Conservation (phyloP, 2,113 vertebrate species). For the human (Homo sapiens) region DNA sequence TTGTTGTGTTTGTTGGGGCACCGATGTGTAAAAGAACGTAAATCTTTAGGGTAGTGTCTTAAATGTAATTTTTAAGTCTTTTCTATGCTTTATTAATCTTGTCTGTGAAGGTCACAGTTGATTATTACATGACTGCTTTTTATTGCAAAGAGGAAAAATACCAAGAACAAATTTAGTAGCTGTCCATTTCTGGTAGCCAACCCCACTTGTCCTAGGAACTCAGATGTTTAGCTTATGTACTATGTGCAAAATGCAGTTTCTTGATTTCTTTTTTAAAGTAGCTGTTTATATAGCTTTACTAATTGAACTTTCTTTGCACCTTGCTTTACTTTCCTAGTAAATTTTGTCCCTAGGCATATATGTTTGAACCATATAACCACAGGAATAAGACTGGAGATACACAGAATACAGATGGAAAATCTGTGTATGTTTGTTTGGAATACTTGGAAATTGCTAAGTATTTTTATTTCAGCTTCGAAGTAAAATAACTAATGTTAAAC, state of each 20-base stretch:
- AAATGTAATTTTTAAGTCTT: not conserved
- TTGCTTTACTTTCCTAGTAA: slow-evolving; percentile 4
- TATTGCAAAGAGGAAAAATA: slow-evolving; percentile 57
- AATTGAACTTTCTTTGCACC: slow-evolving; percentile 15
- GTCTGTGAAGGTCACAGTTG: slow-evolving; percentile 51
- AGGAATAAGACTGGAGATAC: not conserved
- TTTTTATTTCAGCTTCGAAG: slow-evolving; percentile 36
- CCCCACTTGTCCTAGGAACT: not conserved
- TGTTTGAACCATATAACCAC: not conserved
- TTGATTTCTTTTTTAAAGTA: not conserved
- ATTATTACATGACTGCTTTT: slow-evolving; percentile 52
- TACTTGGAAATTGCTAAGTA: slow-evolving; percentile 13
- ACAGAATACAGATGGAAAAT: not conserved
- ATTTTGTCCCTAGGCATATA: not conserved
- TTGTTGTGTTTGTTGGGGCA: slow-evolving; percentile 12
- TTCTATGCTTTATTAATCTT: slow-evolving; percentile 35
- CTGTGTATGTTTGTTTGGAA: not conserved
- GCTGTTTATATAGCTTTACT: not conserved
- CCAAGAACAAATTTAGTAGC: slow-evolving; percentile 25
- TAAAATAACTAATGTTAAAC: slow-evolving; percentile 18
- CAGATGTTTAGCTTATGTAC: not conserved
- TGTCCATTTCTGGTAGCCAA: not conserved
- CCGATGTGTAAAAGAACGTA: not conserved
- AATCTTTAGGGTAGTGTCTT: not conserved
- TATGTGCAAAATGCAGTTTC: slow-evolving; percentile 15